These are phyloP conservation scores for Larimichthys crocea DNA, from an alignment of 2,113 vertebrate species.

Conservation along the genomic window DNA sequence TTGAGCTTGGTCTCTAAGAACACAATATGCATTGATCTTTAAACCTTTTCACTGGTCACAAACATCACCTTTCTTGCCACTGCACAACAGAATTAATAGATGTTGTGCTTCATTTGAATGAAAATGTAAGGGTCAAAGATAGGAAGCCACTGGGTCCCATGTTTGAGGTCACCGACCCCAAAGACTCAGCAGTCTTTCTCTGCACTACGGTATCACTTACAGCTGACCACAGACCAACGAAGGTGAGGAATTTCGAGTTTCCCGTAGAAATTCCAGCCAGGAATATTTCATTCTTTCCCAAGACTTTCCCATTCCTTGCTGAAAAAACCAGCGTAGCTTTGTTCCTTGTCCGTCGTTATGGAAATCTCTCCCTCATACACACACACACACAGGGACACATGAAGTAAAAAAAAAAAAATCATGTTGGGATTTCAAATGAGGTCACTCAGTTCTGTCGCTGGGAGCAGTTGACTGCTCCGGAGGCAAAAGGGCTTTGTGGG, in stretches of 20 bases:
- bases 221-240: slow-evolving; percentile 39
- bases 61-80: background rate
- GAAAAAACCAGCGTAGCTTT: background rate
- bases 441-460: slow-evolving; percentile 31
- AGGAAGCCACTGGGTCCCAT: background rate
- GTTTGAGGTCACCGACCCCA: slow-evolving; percentile 16
- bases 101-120: background rate
- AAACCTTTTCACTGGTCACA: background rate
- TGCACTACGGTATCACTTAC: slow-evolving; percentile 13
- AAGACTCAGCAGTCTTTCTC: slow-evolving; percentile 30
- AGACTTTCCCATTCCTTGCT: slow-evolving; percentile 19
- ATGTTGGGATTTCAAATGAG: slow-evolving; percentile 26
- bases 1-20: background rate
- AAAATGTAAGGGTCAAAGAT: background rate
- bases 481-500: slow-evolving; percentile 27
- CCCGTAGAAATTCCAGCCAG: slow-evolving; percentile 68
- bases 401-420: background rate
- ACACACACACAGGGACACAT: background rate
- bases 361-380: background rate
- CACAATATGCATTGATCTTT: background rate
- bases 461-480: background rate
- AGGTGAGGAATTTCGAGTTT: slow-evolving; percentile 81
- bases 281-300: slow-evolving; percentile 43
- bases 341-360: background rate
- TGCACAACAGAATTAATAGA: background rate